phyloP scores from a whole-genome alignment of 2,888 invertebrate genomes.

The Phortica okadai region DNA sequence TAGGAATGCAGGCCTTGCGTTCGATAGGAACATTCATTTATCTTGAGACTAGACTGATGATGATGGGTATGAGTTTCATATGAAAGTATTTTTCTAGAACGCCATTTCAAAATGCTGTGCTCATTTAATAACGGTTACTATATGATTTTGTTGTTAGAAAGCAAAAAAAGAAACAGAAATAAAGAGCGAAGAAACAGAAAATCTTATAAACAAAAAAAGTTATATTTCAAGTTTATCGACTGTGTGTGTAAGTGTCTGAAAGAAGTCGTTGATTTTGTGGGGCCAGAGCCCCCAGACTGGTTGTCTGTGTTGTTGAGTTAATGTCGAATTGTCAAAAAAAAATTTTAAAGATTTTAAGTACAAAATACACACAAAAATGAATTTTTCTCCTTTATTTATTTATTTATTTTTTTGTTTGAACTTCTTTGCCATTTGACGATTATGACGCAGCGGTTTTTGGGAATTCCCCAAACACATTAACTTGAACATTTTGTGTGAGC shows the following conservation, averaged over 20 bases:
- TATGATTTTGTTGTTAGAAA: background rate
- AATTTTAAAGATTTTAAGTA: background rate
- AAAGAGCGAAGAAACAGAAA: background rate
- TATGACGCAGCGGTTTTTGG: conserved; percentile 60
- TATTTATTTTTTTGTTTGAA: conserved; percentile 47
- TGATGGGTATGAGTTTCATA: too few relatives aligned
- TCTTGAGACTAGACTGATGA: too few relatives aligned
- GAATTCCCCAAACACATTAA: conserved; percentile 58
- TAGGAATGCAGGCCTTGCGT: too few relatives aligned
- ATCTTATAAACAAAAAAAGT: background rate
- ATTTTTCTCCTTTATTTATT: conserved; percentile 41
- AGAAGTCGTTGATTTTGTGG: background rate
- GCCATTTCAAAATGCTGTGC: background rate
- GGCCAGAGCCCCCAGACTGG: conserved; percentile 4
- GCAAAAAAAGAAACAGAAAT: background rate
- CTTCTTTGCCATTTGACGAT: conserved; percentile 27
- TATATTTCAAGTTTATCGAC: conserved; percentile 13
- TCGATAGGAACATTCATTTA: too few relatives aligned
- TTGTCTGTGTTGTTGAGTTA: background rate
- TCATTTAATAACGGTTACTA: background rate
- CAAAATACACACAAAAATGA: background rate
- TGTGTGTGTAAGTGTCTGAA: background rate
- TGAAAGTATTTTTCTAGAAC: background rate
- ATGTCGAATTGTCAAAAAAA: background rate
- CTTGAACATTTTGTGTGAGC: background rate